Evolutionary conservation across 2,797 vertebrate genomes (phyloP), one percentile per base, ranked within the genome.

Genomic region (Todus mexicanus): DNA sequence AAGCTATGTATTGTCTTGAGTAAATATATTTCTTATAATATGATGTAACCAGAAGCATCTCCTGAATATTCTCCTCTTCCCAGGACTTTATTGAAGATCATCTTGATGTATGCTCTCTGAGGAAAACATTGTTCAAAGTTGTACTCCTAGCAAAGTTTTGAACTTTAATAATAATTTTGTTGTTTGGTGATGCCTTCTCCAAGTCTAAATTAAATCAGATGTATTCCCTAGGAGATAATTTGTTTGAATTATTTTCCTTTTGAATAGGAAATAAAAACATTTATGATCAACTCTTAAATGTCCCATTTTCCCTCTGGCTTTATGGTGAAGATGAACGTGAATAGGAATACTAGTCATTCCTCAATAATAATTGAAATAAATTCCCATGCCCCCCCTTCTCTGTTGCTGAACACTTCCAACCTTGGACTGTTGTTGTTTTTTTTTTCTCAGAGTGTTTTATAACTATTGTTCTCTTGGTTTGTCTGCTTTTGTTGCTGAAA

Each of bases 221-320:
- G 92, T 95, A 94, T 92, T 93, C 94, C 92, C 92, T 94, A 72
- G 87, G 93, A 96, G 88, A 92, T 92, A 90, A 96, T 95, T 95
- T 93, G 57, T 68, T 93, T 95, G 94, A 93, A 95, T 96, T 96
- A 95, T 94, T 94, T 96, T 90, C 80, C 84, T 95, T 96, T 96
- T 96, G 92, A 96, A 95, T 95, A 87, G 95, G 92, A 95, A 96
- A 96, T 95, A 95, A 96, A 96, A 96, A 95, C 81, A 95, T 96
- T 96, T 96, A 94, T 96, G 96, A 96, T 96, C 95, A 93, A 72
- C 88, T 84, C 75, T 87, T 95, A 95, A 96, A 94, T 95, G 91
- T 95, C 92, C 61, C 54, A 13, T 95, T 93, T 90, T 69, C 89
- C 91, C 93, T 93, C 93, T 93, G 88, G 93, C 95, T 93, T 91